Base-by-base conservation (phyloP, 2,113 vertebrate species). In the Mesembrinibis cayennensis region DNA sequence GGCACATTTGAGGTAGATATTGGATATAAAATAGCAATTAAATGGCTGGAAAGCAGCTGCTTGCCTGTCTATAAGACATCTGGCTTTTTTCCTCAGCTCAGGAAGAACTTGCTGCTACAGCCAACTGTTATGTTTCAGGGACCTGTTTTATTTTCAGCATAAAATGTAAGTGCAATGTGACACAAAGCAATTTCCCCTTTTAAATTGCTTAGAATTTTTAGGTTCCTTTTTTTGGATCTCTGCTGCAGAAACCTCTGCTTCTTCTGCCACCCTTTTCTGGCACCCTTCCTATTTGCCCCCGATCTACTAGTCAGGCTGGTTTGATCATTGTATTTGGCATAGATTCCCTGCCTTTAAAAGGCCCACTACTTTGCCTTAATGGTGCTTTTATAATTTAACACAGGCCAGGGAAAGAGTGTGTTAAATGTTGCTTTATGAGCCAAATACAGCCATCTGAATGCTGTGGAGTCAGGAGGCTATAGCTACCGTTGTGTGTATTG, bases 1-100 rank as follows among this genome's bases (percentile, higher is more conserved):
- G 86, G 72, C 66, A 90, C 32, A 81, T 78, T 93, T 86, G 47
- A 77, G 44, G 36, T 67, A 56, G 56, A 52, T 92, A 93, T 61
- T 82, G 86, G 56, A 62, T 87, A 89, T 79, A 93, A 95, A 95
- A 89, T 11, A 82, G 44, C 91, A 95, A 89, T 95, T 63, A 94
- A 95, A 87, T 89, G 84, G n/a, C 92, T 95, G 93, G 73, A 95
- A 93, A 90, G 82, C 93, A 97, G 91, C 94, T 96, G 94, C 65
- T 83, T 95, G 56, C 52, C 61, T 76, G 61, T 45, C 92, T 93
- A 4, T 86, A 96, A 94, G 90, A 90, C 90, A 94, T 86, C 92
- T 97, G 95, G 62, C 62, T 90, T 73, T 89, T 96, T 85, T 88
- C 66, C 74, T 88, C 45, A 52, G 53, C 78, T 87, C 34, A 49